A percentile compares a stretch with the other conserved stretches of the same genome.
phyloP scores from a whole-genome alignment of 1,140 invertebrate genomes.

The Chrysopa pallens region DNA sequence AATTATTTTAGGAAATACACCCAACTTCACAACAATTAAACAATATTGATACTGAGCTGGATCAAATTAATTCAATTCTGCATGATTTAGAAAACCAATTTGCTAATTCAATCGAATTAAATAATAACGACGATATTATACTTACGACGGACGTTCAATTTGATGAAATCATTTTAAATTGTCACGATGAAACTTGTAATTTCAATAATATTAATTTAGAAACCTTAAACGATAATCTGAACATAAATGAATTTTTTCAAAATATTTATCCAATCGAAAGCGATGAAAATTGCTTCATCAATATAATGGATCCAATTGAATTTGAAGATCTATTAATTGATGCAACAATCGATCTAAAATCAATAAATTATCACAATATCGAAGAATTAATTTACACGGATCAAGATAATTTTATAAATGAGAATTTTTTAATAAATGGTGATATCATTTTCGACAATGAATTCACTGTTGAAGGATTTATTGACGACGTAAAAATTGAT shows the following conservation, averaged over 20 bases:
- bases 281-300: too few relatives aligned
- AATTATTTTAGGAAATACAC: too few relatives aligned
- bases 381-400: constrained; percentile 9
- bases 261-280: too few relatives aligned
- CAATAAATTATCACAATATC: constrained; percentile 11
- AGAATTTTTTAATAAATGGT: constrained; percentile 11
- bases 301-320: background rate
- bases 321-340: constrained; percentile 11
- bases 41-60: too few relatives aligned
- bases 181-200: background rate
- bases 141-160: too few relatives aligned
- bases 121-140: too few relatives aligned
- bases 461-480: constrained; percentile 6
- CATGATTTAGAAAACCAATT: too few relatives aligned
- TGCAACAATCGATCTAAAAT: constrained; percentile 4
- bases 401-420: constrained; percentile 5
- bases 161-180: too few relatives aligned
- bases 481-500: constrained; percentile 11
- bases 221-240: background rate
- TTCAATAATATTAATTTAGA: background rate
- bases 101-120: too few relatives aligned
- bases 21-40: too few relatives aligned
- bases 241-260: background rate
- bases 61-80: too few relatives aligned
- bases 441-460: constrained; percentile 7